Base-by-base conservation (phyloP, 2,888 invertebrate species). In the Cephus rjabovi region DNA sequence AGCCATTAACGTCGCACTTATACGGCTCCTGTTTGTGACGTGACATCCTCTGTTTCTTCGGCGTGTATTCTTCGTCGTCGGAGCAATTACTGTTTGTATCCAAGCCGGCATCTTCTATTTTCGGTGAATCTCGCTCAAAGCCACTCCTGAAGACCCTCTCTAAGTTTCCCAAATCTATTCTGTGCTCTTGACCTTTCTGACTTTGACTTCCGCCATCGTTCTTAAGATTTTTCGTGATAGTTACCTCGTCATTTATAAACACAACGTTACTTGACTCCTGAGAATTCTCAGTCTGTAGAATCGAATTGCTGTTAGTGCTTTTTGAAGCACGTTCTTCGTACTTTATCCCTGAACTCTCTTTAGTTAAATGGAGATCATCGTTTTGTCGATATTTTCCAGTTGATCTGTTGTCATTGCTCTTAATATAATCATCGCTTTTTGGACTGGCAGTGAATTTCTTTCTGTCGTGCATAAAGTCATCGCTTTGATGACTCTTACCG, bases 41-140 rank as follows among this genome's bases (percentile, higher is more conserved):
- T 34, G 91, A 91, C 90, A 91, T 91, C 79, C 91, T 87, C 76
- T 91, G 91, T 68, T 91, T 91, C 79, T 91, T 91, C 73, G 91
- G 91, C 34, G 91, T 91, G 34, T 91, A 91, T 76, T 91, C 91
- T 75, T 91, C 91, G 68, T 91, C 91, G 23, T 91, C 91, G 0
- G 89, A 90, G 79, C 89, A 89, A 79, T 88, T 88, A 69, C 84
- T 89, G 76, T 86, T 87, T 11, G 79, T 80, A 78, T 89, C 87
- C n/a, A 81, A 80, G 33, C 81, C 77, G 40, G 77, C 84, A 12
- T 89, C 87, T 69, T 89, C 89, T 12, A 82, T 77, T 76, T 88
- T 90, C 12, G 85, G 82, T 34, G 81, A 80, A 40, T 87, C 86
- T 4, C 84, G 83, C 78, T 90, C 89, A 15, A 88, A 84, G 34